These are phyloP conservation scores for Antheraea pernyi DNA, from an alignment of 1,140 invertebrate species.

Conservation along the genomic window DNA sequence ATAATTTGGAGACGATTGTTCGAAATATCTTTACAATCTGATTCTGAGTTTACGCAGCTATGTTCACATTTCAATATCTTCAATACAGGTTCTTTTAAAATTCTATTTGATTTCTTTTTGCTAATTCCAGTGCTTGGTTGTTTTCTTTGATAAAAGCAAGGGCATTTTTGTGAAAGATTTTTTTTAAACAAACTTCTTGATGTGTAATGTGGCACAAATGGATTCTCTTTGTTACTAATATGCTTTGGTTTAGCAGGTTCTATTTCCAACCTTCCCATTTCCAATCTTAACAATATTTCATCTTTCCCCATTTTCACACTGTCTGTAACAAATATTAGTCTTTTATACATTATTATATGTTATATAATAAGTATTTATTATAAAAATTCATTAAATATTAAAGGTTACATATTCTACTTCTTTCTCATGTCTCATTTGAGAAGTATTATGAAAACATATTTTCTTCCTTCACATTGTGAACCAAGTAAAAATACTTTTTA, in stretches of 20 bases:
- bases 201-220: slow-evolving; percentile 11
- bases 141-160: slow-evolving; percentile 44
- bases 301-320: slow-evolving; percentile 63
- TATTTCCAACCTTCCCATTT: slow-evolving; percentile 77
- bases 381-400: no score
- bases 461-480: no score
- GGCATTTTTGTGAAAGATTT: slow-evolving; percentile 39
- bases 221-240: slow-evolving; percentile 17
- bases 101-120: slow-evolving; percentile 63
- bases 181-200: slow-evolving; percentile 16
- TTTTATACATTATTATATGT: no score
- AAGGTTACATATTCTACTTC: no score
- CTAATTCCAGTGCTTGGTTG: slow-evolving; percentile 42
- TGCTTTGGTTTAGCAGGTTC: slow-evolving; percentile 48
- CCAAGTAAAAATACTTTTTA: no score
- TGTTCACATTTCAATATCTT: slow-evolving; percentile 45
- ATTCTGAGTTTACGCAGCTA: neutral
- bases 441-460: no score
- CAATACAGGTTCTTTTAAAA: slow-evolving; percentile 66
- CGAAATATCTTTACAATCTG: slow-evolving; percentile 30
- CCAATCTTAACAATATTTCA: slow-evolving; percentile 70
- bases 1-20: slow-evolving; percentile 36
- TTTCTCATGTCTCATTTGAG: no score
- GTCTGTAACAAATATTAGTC: slow-evolving; percentile 5
- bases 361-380: no score